Conservation (phyloP, 1,140 invertebrate genomes). For the Camponotus floridanus region DNA sequence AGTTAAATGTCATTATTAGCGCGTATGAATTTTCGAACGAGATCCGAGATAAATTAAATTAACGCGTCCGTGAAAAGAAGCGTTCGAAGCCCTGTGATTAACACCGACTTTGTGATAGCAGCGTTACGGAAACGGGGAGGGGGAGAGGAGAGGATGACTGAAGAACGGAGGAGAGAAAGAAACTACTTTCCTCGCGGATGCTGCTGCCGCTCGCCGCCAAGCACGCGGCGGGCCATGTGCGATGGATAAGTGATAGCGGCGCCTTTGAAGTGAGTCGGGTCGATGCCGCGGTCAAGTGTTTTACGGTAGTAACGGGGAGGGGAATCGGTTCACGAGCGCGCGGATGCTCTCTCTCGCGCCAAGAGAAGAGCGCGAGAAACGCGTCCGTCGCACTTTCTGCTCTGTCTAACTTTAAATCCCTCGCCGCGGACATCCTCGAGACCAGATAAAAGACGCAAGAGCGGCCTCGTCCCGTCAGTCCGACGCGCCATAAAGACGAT, state of each 20-base stretch:
- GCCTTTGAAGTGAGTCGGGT: constrained; percentile 72
- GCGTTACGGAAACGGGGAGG: background rate
- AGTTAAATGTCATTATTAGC: background rate
- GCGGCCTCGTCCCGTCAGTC: constrained; percentile 28
- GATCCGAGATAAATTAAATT: background rate
- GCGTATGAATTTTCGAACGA: background rate
- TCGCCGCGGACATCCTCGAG: background rate
- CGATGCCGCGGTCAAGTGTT: constrained; percentile 78
- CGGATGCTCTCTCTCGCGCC: constrained; percentile 52
- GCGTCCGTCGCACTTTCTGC: constrained; percentile 28
- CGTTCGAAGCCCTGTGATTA: constrained; percentile 4
- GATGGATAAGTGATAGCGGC: constrained; percentile 80
- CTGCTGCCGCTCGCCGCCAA: constrained; percentile 28
- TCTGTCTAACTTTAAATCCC: constrained; percentile 49
- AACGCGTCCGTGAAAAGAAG: background rate
- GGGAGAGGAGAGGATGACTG: background rate
- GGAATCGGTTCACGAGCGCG: constrained; percentile 41
- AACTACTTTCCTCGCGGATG: constrained; percentile 52
- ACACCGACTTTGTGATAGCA: constrained; percentile 15
- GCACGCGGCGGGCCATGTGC: constrained; percentile 79
- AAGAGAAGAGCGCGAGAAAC: constrained; percentile 29
- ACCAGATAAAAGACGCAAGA: constrained; percentile 34
- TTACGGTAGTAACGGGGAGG: constrained; percentile 34
- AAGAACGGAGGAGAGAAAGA: constrained; percentile 31
- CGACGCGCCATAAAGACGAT: constrained; percentile 1